These are phyloP conservation scores for Pyxicephalus adspersus DNA, from an alignment of 2,113 vertebrate genomes.

Conservation along the genomic window DNA sequence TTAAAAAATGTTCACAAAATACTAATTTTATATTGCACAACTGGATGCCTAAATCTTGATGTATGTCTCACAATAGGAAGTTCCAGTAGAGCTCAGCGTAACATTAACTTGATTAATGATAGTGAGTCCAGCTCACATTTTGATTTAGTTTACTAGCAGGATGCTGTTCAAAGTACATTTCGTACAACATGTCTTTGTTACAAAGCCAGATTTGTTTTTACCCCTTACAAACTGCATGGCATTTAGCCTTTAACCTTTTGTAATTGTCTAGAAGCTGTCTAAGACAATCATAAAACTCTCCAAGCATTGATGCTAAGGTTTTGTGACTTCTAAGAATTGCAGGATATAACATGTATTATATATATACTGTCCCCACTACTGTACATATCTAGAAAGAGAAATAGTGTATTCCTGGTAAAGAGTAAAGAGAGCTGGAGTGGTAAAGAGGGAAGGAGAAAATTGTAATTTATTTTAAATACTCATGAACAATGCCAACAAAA, in stretches of 20 bases:
- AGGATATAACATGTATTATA: too few relatives aligned
- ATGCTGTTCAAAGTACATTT: constrained; percentile 24
- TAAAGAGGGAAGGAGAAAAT: too few relatives aligned
- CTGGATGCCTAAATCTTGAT: not conserved
- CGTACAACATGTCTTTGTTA: constrained; percentile 22
- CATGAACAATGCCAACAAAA: too few relatives aligned
- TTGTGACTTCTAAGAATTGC: constrained; percentile 2
- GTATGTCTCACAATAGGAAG: not conserved
- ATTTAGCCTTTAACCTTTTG: constrained; percentile 14
- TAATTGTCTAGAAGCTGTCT: constrained; percentile 10
- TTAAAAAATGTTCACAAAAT: too few relatives aligned
- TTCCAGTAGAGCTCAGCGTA: constrained; percentile 1
- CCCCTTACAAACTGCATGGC: not conserved
- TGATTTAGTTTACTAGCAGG: not conserved
- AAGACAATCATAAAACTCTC: not conserved
- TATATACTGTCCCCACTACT: too few relatives aligned
- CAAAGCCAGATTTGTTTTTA: constrained; percentile 21
- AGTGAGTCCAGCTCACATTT: not conserved
- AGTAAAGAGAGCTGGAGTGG: too few relatives aligned
- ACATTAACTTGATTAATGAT: constrained; percentile 30
- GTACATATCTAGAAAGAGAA: too few relatives aligned
- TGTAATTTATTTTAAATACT: too few relatives aligned
- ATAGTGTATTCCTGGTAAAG: too few relatives aligned
- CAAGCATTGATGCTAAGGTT: not conserved
- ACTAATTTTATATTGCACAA: too few relatives aligned